Evolutionary conservation across 2,888 invertebrate genomes (phyloP).

Genomic region (Drosophila quinaria): DNA sequence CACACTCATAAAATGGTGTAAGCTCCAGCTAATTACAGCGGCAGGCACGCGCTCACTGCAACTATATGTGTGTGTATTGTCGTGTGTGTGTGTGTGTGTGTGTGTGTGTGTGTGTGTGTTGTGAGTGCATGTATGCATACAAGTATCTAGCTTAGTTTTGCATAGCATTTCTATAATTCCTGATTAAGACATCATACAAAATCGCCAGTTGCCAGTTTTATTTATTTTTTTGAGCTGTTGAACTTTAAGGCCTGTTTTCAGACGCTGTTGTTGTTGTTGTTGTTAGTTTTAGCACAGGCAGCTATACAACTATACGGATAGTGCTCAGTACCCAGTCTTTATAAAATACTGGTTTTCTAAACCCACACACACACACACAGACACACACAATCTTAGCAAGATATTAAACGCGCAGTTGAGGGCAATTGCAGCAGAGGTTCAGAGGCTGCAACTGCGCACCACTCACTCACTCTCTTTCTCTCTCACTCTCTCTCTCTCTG

Average conservation of each 20-base stretch:
- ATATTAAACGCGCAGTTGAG: conserved; percentile 37
- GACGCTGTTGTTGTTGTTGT: conserved; percentile 40
- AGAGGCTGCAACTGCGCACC: conserved; percentile 65
- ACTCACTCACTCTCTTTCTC: conserved; percentile 2
- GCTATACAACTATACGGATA: conserved; percentile 25
- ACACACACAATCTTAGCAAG: conserved; percentile 9
- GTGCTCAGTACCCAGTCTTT: conserved; percentile 32
- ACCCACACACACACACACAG: conserved; percentile 46
- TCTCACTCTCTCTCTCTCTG: background rate
- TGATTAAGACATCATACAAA: conserved; percentile 69
- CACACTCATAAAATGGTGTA: conserved; percentile 54
- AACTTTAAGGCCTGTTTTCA: conserved; percentile 66
- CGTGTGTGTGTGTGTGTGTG: conserved; percentile 8
- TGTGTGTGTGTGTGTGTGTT: conserved; percentile 14
- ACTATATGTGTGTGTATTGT: conserved; percentile 28
- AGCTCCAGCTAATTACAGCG: conserved; percentile 77
- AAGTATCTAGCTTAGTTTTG: conserved; percentile 55
- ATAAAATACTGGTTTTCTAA: conserved; percentile 78
- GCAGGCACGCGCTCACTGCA: conserved; percentile 73
- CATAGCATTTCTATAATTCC: conserved; percentile 70
- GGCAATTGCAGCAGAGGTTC: conserved; percentile 42
- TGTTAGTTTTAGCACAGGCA: conserved; percentile 47
- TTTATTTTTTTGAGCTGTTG: conserved; percentile 48
- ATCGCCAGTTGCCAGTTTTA: conserved; percentile 46
- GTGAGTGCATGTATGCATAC: conserved; percentile 13